Conservation (phyloP, 2,797 vertebrate species). For the Sternotherus odoratus region DNA sequence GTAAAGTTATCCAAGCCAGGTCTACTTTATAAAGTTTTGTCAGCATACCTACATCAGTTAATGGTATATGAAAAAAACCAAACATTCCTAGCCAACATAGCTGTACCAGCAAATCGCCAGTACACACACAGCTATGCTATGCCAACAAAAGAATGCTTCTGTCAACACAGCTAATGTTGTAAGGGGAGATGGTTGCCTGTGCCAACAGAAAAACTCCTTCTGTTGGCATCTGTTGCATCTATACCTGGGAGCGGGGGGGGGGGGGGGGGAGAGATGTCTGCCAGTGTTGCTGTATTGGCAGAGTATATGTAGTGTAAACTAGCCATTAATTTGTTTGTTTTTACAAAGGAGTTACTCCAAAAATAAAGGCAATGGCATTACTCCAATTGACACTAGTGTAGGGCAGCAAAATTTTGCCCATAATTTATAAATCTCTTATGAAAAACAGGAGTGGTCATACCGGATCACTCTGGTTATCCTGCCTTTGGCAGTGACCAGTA, state of each 20-base stretch:
- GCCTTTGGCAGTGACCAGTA: neutral
- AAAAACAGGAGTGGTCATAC: neutral
- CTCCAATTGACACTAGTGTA: neutral
- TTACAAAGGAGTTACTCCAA: neutral
- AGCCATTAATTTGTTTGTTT: constrained; percentile 11
- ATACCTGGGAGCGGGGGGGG: no score
- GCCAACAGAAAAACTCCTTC: neutral
- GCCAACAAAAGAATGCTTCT: neutral
- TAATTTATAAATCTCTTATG: neutral
- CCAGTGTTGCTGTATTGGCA: neutral
- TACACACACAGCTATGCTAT: neutral
- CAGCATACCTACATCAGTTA: neutral
- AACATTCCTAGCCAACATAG: neutral
- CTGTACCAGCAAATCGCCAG: neutral
- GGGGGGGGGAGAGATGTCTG: no score
- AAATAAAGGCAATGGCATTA: neutral
- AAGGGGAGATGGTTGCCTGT: neutral
- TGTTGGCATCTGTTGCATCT: neutral
- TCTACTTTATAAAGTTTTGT: neutral
- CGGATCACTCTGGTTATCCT: neutral
- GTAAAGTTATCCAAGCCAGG: neutral
- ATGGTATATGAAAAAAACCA: neutral
- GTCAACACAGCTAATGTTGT: neutral
- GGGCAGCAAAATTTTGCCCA: neutral
- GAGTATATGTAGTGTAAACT: no score